Percentiles rank a stretch among this genome's conserved stretches.
Evolutionary conservation across 2,797 vertebrate species (phyloP).

Genomic region (Dryobates pubescens): DNA sequence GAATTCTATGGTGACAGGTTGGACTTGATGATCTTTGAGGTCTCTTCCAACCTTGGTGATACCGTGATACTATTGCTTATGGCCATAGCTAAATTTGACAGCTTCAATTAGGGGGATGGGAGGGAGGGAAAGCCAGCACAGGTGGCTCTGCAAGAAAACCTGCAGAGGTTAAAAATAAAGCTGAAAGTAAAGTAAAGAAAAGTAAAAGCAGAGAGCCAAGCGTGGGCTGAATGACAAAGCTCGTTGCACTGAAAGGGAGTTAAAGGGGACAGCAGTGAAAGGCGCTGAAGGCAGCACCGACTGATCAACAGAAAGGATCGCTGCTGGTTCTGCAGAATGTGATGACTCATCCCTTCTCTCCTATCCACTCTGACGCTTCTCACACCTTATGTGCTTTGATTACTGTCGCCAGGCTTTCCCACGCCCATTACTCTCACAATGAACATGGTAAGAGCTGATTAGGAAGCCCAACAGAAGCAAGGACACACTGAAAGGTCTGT

Average conservation of each 20-base stretch:
- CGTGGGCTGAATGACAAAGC: not conserved
- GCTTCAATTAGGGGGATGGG: not conserved
- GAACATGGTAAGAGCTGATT: not conserved
- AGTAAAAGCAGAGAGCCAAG: not conserved
- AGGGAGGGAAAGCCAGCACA: not conserved
- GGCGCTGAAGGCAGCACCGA: not conserved
- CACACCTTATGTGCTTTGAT: not conserved
- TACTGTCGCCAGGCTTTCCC: not conserved
- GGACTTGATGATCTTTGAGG: too few relatives aligned
- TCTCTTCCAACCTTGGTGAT: too few relatives aligned
- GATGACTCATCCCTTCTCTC: not conserved
- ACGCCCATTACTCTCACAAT: not conserved
- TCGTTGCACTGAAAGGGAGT: not conserved
- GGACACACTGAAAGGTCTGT: not conserved
- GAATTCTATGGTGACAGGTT: too few relatives aligned
- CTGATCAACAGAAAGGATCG: not conserved
- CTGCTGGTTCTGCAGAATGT: not conserved
- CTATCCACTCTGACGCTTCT: not conserved
- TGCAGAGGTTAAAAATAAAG: not conserved
- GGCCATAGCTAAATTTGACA: not conserved
- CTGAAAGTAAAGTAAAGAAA: not conserved
- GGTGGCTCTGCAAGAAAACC: not conserved
- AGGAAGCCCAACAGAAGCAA: not conserved
- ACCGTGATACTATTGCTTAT: not conserved
- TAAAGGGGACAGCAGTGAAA: not conserved